Conservation (phyloP, 1,140 invertebrate species). For the Harpegnathos saltator region DNA sequence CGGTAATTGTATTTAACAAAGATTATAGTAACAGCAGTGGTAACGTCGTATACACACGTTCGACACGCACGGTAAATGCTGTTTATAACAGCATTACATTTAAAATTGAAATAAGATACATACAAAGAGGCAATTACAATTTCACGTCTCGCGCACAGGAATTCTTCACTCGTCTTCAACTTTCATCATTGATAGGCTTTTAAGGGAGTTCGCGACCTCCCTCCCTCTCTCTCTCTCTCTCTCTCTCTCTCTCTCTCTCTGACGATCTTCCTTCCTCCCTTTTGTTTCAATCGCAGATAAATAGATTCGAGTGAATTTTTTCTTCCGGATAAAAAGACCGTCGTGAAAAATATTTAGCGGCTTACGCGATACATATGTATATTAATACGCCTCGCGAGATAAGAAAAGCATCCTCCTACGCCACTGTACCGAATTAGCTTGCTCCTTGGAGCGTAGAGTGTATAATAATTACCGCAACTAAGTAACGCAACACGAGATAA, state of each 20-base stretch:
- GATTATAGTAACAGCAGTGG: conserved; percentile 18
- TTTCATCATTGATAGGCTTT: not conserved
- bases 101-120: conserved; percentile 48
- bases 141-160: not conserved
- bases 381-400: conserved; percentile 10
- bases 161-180: not conserved
- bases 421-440: conserved; percentile 61
- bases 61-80: conserved; percentile 17
- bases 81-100: conserved; percentile 22
- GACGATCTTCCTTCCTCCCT: not conserved
- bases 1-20: conserved; percentile 21
- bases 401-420: conserved; percentile 22
- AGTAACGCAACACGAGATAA: conserved; percentile 64
- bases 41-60: not conserved
- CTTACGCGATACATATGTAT: not conserved
- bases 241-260: too few species aligned
- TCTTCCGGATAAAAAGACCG: conserved; percentile 4
- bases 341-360: conserved; percentile 2
- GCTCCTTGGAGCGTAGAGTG: conserved; percentile 67
- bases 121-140: not conserved
- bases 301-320: not conserved
- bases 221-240: too few species aligned
- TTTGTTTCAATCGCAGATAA: too few species aligned
- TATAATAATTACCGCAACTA: conserved; percentile 69
- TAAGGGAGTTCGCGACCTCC: not conserved